Conservation (phyloP, 2,888 invertebrate species). For the Xiphydria camelus region DNA sequence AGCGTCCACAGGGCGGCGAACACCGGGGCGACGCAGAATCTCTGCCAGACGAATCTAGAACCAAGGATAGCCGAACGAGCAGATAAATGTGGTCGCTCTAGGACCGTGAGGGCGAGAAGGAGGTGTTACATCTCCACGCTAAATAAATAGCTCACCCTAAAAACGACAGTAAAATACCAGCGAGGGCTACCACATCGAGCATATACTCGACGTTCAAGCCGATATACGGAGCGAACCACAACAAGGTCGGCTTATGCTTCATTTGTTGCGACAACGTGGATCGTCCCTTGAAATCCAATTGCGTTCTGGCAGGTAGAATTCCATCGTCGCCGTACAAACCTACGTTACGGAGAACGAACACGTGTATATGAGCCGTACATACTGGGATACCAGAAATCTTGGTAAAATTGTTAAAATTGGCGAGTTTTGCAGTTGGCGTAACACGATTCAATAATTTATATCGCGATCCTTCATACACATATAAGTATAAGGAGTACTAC, state of each 20-base stretch:
- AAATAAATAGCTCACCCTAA: constrained; percentile 60
- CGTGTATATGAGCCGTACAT: no score
- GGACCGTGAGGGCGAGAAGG: no score
- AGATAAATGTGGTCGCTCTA: no score
- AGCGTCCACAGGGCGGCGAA: constrained; percentile 70
- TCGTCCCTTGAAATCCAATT: constrained; percentile 56
- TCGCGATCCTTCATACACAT: no score
- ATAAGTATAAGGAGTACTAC: no score
- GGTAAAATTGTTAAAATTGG: no score
- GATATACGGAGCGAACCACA: constrained; percentile 69
- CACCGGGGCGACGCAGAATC: constrained; percentile 64
- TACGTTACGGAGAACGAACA: constrained; percentile 52
- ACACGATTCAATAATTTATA: no score
- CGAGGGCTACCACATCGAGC: constrained; percentile 69
- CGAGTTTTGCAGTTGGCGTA: no score
- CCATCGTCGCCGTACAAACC: constrained; percentile 79
- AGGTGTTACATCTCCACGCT: background rate
- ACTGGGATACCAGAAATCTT: no score
- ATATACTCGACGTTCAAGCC: constrained; percentile 69
- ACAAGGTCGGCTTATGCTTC: constrained; percentile 66
- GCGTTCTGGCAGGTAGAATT: constrained; percentile 66
- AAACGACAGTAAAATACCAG: constrained; percentile 69
- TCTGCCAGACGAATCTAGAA: constrained; percentile 65
- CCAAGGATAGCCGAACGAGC: no score
- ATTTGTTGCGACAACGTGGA: constrained; percentile 62